Evolutionary conservation across 2,888 invertebrate species (phyloP).

Genomic region (Seira ritae): DNA sequence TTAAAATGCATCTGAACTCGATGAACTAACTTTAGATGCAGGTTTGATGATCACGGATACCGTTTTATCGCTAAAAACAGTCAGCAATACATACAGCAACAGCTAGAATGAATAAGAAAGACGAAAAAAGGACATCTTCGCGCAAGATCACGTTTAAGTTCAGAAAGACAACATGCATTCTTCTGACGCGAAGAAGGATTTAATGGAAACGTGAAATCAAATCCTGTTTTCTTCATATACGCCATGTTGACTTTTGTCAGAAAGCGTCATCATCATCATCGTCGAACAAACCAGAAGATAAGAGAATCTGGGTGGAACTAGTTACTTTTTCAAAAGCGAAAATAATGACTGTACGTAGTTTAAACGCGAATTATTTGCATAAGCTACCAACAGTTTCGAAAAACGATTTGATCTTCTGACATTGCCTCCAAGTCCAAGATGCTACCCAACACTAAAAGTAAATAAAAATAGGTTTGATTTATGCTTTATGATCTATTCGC

Average conservation of each 20-base stretch:
- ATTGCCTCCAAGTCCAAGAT: neutral
- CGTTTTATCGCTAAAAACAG: neutral
- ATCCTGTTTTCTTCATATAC: neutral
- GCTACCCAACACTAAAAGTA: neutral
- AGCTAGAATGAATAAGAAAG: neutral
- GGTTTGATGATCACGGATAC: neutral
- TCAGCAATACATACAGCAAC: neutral
- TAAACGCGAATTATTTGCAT: neutral
- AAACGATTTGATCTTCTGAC: neutral
- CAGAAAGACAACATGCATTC: neutral
- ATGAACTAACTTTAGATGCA: neutral
- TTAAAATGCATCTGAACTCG: neutral
- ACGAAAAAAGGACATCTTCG: neutral
- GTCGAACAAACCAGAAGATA: neutral
- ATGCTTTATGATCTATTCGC: neutral
- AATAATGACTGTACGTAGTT: neutral
- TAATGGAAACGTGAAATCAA: neutral
- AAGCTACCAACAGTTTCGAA: neutral
- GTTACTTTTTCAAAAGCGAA: neutral
- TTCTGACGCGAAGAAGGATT: neutral
- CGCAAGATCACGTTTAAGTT: neutral
- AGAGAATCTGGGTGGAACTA: neutral
- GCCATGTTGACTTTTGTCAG: neutral
- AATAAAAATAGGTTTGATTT: neutral
- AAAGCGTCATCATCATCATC: neutral